Evolutionary conservation across 2,888 invertebrate genomes (phyloP).

Genomic region (Conomelus anceps): DNA sequence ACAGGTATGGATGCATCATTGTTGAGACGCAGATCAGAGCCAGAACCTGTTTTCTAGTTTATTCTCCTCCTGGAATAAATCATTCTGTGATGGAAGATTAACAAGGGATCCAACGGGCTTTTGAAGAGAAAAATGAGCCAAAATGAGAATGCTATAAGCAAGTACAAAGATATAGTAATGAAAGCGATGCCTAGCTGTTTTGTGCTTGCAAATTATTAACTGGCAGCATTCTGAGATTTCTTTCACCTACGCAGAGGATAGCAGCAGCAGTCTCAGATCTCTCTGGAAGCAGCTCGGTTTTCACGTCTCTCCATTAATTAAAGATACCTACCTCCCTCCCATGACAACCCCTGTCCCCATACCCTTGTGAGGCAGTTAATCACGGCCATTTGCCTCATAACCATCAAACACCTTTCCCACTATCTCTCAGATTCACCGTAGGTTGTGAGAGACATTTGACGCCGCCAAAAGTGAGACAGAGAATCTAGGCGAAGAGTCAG

Average conservation of each 20-base stretch:
- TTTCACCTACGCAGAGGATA: background rate
- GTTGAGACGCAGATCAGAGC: no score
- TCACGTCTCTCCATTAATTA: background rate
- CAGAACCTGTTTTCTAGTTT: background rate
- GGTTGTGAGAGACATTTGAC: background rate
- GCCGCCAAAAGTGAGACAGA: background rate
- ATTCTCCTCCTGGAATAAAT: background rate
- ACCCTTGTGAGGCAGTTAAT: background rate
- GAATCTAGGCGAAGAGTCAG: background rate
- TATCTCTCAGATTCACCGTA: no score
- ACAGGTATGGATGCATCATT: no score
- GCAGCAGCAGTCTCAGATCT: background rate
- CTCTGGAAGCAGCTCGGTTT: background rate
- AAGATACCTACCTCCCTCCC: background rate
- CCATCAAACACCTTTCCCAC: background rate
- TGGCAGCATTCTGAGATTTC: background rate
- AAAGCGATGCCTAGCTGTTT: background rate
- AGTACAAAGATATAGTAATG: background rate
- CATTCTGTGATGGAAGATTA: background rate
- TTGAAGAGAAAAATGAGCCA: background rate
- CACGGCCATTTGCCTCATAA: background rate
- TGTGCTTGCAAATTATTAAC: background rate
- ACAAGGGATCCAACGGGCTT: background rate
- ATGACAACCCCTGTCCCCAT: background rate
- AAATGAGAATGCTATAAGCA: background rate